Conservation (phyloP, 2,797 vertebrate species). For the Rhabdomys pumilio region DNA sequence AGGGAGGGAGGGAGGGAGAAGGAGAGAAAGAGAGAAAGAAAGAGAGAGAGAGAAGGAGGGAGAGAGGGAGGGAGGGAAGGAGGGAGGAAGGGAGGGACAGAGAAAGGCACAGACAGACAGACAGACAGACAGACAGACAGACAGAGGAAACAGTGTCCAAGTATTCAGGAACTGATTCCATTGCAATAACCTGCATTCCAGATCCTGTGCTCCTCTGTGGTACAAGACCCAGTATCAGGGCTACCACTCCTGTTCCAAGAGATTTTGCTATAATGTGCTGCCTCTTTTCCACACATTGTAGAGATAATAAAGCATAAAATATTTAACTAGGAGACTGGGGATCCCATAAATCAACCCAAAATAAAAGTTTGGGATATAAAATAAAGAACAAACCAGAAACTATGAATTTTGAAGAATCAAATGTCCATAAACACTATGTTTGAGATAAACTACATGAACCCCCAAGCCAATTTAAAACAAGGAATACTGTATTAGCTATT, state of each 20-base stretch:
- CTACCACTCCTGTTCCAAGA: not conserved
- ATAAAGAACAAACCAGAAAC: not conserved
- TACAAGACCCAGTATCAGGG: no score
- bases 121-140: not conserved
- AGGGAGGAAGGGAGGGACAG: no score
- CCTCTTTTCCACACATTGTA: not conserved
- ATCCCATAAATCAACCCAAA: not conserved
- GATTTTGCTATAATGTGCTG: not conserved
- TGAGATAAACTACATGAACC: not conserved
- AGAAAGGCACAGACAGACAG: no score
- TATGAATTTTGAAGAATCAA: slow-evolving; percentile 7
- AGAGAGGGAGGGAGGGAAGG: no score
- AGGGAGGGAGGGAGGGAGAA: no score
- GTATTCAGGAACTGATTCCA: not conserved
- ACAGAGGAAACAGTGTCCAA: not conserved
- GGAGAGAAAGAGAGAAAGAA: no score
- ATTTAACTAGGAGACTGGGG: not conserved
- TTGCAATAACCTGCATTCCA: not conserved
- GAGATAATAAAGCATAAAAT: not conserved
- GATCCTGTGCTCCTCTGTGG: not conserved
- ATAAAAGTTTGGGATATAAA: slow-evolving; percentile 6
- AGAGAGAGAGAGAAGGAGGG: no score
- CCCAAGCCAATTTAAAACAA: not conserved
- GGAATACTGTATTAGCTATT: no score
- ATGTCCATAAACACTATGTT: not conserved